Evolutionary conservation across 2,888 invertebrate species (phyloP), one percentile per base, ranked within the genome.

Genomic region (Eupithecia dodoneata): DNA sequence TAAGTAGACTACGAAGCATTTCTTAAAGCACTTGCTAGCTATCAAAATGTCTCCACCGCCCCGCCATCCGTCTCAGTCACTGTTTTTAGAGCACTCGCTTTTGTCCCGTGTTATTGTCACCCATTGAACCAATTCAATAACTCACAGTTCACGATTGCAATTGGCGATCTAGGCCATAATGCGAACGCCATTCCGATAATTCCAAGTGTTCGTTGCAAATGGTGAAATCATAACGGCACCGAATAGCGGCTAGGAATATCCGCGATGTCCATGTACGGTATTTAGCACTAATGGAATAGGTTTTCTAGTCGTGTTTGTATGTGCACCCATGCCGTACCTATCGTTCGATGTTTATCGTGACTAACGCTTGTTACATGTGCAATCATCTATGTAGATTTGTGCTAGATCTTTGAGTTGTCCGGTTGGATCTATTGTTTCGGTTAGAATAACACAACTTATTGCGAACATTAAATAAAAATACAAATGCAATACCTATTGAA

Each of bases 261-360:
- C 70, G 73, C 65, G 66, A 75, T 80, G 71, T 52, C 73, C 67
- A 81, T 81, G 79, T 81, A 85, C 79, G 81, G 81, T 79, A 79
- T 81, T 81, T 81, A 80, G 81, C 82, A 81, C 70, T 71, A 77
- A 75, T 74, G 44, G 71, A 70, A 76, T 70, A 67, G 44, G 49
- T 66, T 71, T 67, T 47, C 42, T n/a, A 12, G 52, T 63, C 4
- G 63, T 10, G 63, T 63, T 63, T 63, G 63, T 30, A 30, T 63
- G 63, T 30, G 30, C 30, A 63, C n/a, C 63, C 63, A 63, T 63
- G 63, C 63, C 9, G 10, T 63, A 30, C 63, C 63, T 69, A 69
- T 69, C 45, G 42, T 42, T 44, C 10, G 44, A 10, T 69, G 63
- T 69, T 69, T 59, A 18, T 69, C n/a, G 44, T 44, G 42, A 18